Conservation (phyloP, 1,140 invertebrate genomes). For the Tetramorium simillimum region DNA sequence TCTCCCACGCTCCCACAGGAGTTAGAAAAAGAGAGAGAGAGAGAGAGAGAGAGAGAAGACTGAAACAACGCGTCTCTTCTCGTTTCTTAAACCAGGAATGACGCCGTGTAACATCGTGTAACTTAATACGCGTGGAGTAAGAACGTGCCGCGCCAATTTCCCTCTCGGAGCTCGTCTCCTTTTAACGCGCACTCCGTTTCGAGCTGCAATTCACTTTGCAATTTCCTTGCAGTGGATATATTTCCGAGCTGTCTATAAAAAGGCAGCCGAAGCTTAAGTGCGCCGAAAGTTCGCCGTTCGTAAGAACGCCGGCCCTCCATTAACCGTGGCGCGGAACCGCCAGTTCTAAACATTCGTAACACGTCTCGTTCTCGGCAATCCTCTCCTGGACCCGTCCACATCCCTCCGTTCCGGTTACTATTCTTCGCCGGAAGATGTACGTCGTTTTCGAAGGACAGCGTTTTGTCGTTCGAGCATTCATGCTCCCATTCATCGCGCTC, state of each 20-base stretch:
- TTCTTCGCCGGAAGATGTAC: conserved; percentile 21
- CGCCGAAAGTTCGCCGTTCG: not conserved
- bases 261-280: not conserved
- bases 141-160: conserved; percentile 27
- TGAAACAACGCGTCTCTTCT: not conserved
- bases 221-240: not conserved
- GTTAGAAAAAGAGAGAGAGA: not conserved
- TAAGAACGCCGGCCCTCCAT: conserved; percentile 30
- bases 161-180: not conserved
- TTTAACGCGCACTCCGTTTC: conserved; percentile 12
- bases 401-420: not conserved
- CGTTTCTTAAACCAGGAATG: not conserved
- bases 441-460: not conserved
- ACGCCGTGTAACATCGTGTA: not conserved
- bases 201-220: not conserved
- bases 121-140: conserved; percentile 1
- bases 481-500: conserved; percentile 38
- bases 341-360: conserved; percentile 10
- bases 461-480: conserved; percentile 14
- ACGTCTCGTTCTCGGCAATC: conserved; percentile 11
- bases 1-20: not conserved
- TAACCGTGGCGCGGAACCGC: not conserved
- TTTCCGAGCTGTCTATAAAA: not conserved
- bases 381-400: not conserved
- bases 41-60: not conserved